Base-by-base conservation (phyloP, 2,888 invertebrate genomes). In the Allophyes oxyacanthae region DNA sequence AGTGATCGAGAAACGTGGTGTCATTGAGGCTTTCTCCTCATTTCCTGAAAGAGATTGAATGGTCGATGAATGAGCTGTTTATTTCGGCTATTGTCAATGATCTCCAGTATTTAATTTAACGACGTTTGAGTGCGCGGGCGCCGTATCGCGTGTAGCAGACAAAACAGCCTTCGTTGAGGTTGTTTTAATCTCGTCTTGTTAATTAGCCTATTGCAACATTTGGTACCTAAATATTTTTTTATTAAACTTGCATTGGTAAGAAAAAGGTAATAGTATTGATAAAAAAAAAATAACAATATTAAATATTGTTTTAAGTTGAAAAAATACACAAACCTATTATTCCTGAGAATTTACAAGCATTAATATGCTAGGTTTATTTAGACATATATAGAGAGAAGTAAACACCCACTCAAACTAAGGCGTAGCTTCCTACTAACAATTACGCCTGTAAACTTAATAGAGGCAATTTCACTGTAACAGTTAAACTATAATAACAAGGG, bases 11-110 rank as follows among this genome's bases (percentile, higher is more conserved):
- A 51, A 66, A 48, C 44, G 48, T 26, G 52, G 11, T 63, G 45
- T 54, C 58, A 65, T 64, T 48, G 51, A 55, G 38, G 46, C 71
- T 76, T 77, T 77, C 78, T 67, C 64, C 55, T 61, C 53, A 72
- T 71, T 75, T 78, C 51, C 55, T 61, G 51, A 65, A 68, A 60
- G 42, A 46, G 52, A 61, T 59, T 68, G 53, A 65, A 64, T 69
- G 64, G 63, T 51, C 60, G 55, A 66, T 68, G 68, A 72, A 68
- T 71, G 54, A 64, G 69, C 64, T 65, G 60, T 59, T 67, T 72
- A 63, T 68, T 74, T 64, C 45, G 58, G 54, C 65, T 63, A 73
- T 72, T 70, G 64, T 68, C 61, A 59, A 57, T 64, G 71, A 52
- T 58, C 38, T 41, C 49, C 34, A 32, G 28, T 20, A 25, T 46